Evolutionary conservation across 2,797 vertebrate species (phyloP), one percentile per base, ranked within the genome.

Genomic region (Zenarchopterus dispar): DNA sequence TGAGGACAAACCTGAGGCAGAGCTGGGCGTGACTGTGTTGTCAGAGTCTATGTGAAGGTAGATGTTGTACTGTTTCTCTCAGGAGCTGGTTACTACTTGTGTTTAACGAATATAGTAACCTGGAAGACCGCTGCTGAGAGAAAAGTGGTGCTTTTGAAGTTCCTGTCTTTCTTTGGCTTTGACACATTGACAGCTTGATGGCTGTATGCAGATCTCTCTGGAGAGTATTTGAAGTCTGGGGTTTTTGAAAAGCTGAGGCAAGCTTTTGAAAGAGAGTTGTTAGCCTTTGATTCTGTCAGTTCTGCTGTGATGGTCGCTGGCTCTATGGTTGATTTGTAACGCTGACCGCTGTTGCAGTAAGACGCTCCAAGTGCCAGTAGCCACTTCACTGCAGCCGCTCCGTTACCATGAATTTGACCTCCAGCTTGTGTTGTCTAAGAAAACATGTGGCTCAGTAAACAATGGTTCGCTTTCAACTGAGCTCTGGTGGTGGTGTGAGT

Each of bases 111-210:
- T 58, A 59, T 67, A 67, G 46, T 51, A 42, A 67, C 51, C 58
- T 59, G 19, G 58, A 65, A 77, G 56, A 57, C 72, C 71, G 61
- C 61, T 67, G 39, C 47, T 59, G 56, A 76, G 43, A 19, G 43
- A 60, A 54, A 53, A 61, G 28, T 48, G 67, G 28, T 28, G 5
- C 28, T 6, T 28, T 28, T 28, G 0, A 0, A 23, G 1, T 53
- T 59, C 33, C 42, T 54, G 48, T 42, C 57, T 65, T 48, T 42
- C 45, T 31, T 9, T 56, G 49, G 61, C 58, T 56, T 63, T 78
- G 77, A 81, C 76, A 58, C 77, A 84, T 80, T 81, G 85, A 87
- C 78, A 75, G 75, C 74, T 75, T 75, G 76, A 82, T 83, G 70
- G 77, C 65, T 73, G 54, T 56, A 63, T 64, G 67, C 55, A 77